phyloP scores from a whole-genome alignment of 2,888 invertebrate species.

The Drosophila bunnanda region DNA sequence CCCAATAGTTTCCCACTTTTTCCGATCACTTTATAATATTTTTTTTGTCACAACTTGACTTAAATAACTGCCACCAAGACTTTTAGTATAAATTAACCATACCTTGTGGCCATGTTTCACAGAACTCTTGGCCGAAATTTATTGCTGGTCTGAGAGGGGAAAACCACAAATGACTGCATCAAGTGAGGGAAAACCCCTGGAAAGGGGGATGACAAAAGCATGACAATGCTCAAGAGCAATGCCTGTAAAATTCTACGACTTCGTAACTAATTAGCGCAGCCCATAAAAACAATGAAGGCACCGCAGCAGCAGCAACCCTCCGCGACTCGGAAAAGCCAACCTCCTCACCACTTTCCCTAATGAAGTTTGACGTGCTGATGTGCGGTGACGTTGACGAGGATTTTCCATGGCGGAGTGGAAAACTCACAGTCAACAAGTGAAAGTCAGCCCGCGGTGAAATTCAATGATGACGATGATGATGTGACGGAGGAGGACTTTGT shows the following conservation, averaged over 20 bases:
- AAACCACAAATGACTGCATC: slow-evolving; percentile 56
- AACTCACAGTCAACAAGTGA: slow-evolving; percentile 70
- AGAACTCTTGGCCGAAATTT: slow-evolving; percentile 5
- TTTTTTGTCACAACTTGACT: not conserved
- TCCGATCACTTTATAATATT: too few relatives aligned
- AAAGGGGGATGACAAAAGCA: slow-evolving; percentile 37
- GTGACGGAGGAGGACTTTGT: slow-evolving; percentile 48
- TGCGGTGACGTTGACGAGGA: slow-evolving; percentile 63
- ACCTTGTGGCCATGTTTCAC: slow-evolving; percentile 23
- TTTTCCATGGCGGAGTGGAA: slow-evolving; percentile 25
- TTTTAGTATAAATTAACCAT: not conserved
- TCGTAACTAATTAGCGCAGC: slow-evolving; percentile 82
- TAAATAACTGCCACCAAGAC: not conserved
- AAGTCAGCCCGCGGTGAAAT: slow-evolving; percentile 53
- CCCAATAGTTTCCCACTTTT: not conserved
- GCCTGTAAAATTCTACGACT: slow-evolving; percentile 81
- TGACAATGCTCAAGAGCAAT: slow-evolving; percentile 66
- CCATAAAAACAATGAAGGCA: slow-evolving; percentile 80
- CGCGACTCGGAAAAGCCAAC: slow-evolving; percentile 9
- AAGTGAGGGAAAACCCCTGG: slow-evolving; percentile 16
- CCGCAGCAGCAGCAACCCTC: slow-evolving; percentile 50
- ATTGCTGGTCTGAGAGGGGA: not conserved
- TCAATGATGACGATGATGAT: slow-evolving; percentile 27
- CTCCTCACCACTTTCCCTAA: slow-evolving; percentile 57
- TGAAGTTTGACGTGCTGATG: slow-evolving; percentile 73